These are phyloP conservation scores for Rhipidura dahli DNA, from an alignment of 2,113 vertebrate species.

Conservation along the genomic window DNA sequence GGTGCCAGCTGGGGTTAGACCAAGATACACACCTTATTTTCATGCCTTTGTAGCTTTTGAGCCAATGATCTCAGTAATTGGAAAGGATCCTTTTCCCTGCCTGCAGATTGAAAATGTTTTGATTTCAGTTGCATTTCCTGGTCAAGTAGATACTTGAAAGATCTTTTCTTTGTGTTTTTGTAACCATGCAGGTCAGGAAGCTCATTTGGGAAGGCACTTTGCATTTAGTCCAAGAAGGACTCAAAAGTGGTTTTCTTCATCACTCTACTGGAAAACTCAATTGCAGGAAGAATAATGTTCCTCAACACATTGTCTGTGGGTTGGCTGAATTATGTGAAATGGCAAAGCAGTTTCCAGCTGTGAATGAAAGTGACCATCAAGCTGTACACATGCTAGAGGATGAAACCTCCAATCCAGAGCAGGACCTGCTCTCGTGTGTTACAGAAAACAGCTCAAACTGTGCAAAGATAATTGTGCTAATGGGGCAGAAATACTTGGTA, in stretches of 20 bases:
- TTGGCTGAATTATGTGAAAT: constrained; percentile 89
- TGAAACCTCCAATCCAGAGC: constrained; percentile 57
- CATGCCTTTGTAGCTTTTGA: neutral
- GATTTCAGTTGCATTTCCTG: neutral
- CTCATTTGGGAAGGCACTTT: constrained; percentile 82
- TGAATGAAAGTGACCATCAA: constrained; percentile 44
- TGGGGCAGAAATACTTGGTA: constrained; percentile 89
- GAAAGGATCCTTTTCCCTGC: neutral
- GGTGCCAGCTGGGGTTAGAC: neutral
- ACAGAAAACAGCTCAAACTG: constrained; percentile 75
- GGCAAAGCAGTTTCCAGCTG: constrained; percentile 81
- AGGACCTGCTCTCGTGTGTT: constrained; percentile 80
- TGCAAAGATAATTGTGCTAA: constrained; percentile 75
- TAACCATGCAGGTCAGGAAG: constrained; percentile 75
- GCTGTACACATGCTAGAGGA: constrained; percentile 46
- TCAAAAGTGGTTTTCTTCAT: constrained; percentile 74
- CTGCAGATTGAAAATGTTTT: neutral
- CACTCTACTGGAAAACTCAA: neutral
- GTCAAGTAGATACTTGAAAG: neutral
- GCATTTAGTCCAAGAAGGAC: constrained; percentile 78
- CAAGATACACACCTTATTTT: neutral
- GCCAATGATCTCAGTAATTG: neutral
- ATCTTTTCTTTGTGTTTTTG: neutral
- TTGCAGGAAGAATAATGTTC: neutral
- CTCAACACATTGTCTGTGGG: constrained; percentile 55